Conservation (phyloP, 2,888 invertebrate genomes). For the Oscheius sp. region DNA sequence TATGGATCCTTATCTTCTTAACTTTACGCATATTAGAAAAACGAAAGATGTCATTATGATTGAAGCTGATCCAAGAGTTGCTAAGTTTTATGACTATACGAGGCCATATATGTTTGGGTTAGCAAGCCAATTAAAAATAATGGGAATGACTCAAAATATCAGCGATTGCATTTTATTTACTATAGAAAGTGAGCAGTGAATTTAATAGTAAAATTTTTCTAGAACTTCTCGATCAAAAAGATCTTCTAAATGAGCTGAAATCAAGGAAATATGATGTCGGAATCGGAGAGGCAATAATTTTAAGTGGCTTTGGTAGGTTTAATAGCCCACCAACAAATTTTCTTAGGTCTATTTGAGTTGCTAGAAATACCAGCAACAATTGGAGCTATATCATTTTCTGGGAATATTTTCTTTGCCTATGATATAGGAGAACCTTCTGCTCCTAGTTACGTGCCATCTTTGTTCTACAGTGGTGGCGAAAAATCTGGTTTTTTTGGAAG, state of each 20-base stretch:
- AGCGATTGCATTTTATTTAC: no score
- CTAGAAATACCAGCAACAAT: constrained; percentile 8
- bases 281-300: constrained; percentile 24
- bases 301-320: constrained; percentile 28
- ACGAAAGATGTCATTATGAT: no score
- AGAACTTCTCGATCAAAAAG: constrained; percentile 16
- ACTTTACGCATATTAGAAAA: background rate
- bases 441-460: constrained; percentile 19
- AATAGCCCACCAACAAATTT: no score
- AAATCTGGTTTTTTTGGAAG: no score
- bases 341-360: constrained; percentile 15
- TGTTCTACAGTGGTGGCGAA: no score
- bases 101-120: no score
- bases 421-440: constrained; percentile 21
- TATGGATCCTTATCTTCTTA: background rate
- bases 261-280: constrained; percentile 20
- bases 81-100: no score
- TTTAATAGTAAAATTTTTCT: no score
- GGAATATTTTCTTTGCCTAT: constrained; percentile 5
- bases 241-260: background rate
- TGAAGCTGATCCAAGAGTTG: no score
- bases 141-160: no score
- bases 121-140: no score
- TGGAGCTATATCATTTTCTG: constrained; percentile 9
- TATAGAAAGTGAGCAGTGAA: no score